Evolutionary conservation across 2,113 vertebrate genomes (phyloP).

Genomic region (Sceloporus undulatus): DNA sequence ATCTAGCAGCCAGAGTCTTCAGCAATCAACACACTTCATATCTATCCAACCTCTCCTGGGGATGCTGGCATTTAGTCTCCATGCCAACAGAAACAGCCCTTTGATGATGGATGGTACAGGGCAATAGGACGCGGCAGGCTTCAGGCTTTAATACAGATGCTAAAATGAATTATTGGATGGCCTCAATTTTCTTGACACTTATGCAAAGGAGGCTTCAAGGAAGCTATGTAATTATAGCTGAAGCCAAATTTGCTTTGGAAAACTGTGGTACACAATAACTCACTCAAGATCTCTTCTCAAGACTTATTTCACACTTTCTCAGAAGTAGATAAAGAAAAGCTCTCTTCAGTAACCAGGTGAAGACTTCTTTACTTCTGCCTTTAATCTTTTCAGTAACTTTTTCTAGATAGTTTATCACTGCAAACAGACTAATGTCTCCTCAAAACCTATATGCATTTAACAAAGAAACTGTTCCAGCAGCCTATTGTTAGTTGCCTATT

Average conservation of each 20-base stretch:
- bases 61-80: constrained; percentile 63
- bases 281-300: not conserved
- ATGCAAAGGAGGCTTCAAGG: constrained; percentile 41
- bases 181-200: not conserved
- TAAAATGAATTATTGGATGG: not conserved
- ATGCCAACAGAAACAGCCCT: constrained; percentile 65
- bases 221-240: not conserved
- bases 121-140: constrained; percentile 33
- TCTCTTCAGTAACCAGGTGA: constrained; percentile 27
- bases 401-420: constrained; percentile 15
- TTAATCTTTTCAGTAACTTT: constrained; percentile 18
- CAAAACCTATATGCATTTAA: constrained; percentile 30
- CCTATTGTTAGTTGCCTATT: not conserved
- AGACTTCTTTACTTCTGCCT: constrained; percentile 22
- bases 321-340: constrained; percentile 35
- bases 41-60: constrained; percentile 38
- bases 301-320: not conserved
- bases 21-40: constrained; percentile 29
- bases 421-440: not conserved
- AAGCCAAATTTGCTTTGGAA: not conserved
- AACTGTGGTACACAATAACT: not conserved
- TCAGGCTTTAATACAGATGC: constrained; percentile 20
- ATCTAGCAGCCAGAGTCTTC: constrained; percentile 44
- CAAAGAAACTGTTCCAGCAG: not conserved
- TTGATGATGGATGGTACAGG: constrained; percentile 18